Base-by-base conservation (phyloP, 2,797 vertebrate genomes). In the Erethizon dorsatum region DNA sequence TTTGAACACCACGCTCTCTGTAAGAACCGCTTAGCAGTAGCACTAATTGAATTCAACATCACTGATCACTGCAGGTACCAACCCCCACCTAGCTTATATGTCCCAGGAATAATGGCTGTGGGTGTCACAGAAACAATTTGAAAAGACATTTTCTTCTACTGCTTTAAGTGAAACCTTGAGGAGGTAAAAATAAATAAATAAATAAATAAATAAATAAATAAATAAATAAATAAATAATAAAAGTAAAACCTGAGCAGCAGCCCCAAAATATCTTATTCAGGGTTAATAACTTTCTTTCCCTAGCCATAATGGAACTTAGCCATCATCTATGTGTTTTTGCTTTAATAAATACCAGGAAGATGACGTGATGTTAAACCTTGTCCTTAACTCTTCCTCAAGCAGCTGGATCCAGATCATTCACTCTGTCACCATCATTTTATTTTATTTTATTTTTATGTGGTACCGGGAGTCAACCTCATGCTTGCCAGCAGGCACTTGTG, bases 301-400 rank as follows among this genome's bases (percentile, higher is more conserved):
- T 89, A 41, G 85, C 83, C 90, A 37, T 92, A 92, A 86, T 94
- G 95, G 95, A 97, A 96, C 78, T 63, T 63, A 77, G 88, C 90
- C 61, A 54, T 97, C 0, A 0, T 97, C 85, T 59, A 20, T 95
- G 90, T 97, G 96, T 96, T 98, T 98, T 97, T 97, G 37, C 84
- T 98, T 96, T 98, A 98, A 98, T 97, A 97, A 98, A 97, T 97
- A 96, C 91, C 75, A 80, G 97, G 97, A 98, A 97, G 95, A 97
- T 98, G 97, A 93, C 83, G 83, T 79, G 31, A 93, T 98, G 98
- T 96, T 95, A 97, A 98, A 97, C 86, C 71, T 96, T 97, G 96
- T 95, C 97, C 97, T 98, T 98, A 93, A 97, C 73, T 97, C 92
- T 96, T 94, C 97, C 98, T 98, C 93, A 98, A 98, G 98, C 95